A percentile compares a stretch with the other conserved stretches of the same genome.
Conservation (phyloP, 53 echinoderm and acorn worm species). For the Astropecten irregularis region DNA sequence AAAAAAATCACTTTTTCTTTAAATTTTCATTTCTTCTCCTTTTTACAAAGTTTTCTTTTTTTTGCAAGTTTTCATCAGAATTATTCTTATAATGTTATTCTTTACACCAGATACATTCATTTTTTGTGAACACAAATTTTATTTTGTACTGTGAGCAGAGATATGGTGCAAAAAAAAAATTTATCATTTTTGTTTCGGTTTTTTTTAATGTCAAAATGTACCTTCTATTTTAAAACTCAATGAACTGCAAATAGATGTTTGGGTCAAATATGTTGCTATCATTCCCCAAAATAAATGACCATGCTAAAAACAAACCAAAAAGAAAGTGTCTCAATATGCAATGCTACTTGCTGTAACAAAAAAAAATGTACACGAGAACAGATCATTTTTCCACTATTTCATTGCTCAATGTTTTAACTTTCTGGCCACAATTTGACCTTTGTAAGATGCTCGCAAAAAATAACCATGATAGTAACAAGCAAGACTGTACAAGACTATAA, state of each 20-base stretch:
- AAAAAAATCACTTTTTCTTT: constrained; percentile 2
- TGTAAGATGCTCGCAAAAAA: no score
- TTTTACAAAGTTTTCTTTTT: constrained; percentile 2
- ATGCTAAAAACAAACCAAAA: neutral
- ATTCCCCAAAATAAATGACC: neutral
- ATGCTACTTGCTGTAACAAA: no score
- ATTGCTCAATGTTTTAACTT: no score
- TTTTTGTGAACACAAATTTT: constrained; percentile 21
- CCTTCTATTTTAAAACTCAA: no score
- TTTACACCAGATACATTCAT: constrained; percentile 7
- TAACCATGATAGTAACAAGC: no score
- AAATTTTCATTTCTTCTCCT: constrained; percentile 3
- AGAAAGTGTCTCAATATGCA: no score
- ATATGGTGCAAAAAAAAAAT: neutral
- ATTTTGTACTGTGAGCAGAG: neutral
- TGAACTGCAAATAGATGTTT: no score
- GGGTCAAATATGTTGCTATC: neutral
- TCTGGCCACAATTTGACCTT: no score
- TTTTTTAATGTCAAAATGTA: no score
- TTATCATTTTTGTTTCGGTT: constrained; percentile 1
- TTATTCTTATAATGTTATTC: no score
- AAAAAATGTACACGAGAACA: neutral
- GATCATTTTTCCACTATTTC: neutral
- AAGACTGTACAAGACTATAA: no score
- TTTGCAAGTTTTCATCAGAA: constrained; percentile 10